These are phyloP conservation scores for Euwallacea fornicatus DNA, from an alignment of 1,140 invertebrate genomes.

Conservation along the genomic window DNA sequence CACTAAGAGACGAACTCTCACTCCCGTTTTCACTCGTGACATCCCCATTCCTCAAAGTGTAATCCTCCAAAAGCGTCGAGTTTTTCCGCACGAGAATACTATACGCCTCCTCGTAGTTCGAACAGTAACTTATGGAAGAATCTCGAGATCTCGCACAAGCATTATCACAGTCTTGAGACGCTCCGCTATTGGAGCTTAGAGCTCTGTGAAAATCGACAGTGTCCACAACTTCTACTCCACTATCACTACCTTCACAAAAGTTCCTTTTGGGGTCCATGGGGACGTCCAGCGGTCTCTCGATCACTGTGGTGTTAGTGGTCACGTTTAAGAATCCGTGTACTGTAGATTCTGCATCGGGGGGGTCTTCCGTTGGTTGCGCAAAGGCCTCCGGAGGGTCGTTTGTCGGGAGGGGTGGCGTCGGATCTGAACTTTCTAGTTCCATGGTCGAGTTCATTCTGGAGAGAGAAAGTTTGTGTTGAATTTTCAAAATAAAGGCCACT, in stretches of 20 bases:
- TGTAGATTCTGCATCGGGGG: conserved; percentile 6
- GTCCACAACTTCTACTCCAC: conserved; percentile 71
- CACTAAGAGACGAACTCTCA: conserved; percentile 70
- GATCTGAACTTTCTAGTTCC: conserved; percentile 16
- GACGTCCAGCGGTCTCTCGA: conserved; percentile 38
- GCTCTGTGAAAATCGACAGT: conserved; percentile 55
- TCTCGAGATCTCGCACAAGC: conserved; percentile 67
- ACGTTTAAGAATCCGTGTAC: conserved; percentile 46
- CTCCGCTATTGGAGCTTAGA: conserved; percentile 61
- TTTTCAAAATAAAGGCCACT: too few species aligned
- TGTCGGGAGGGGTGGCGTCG: background rate
- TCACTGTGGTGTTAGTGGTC: conserved; percentile 45
- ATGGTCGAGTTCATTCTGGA: conserved; percentile 23
- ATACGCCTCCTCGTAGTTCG: conserved; percentile 66
- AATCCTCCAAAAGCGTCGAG: conserved; percentile 55
- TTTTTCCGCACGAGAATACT: conserved; percentile 57
- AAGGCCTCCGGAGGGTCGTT: background rate
- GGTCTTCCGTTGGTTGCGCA: conserved; percentile 22
- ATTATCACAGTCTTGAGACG: conserved; percentile 61
- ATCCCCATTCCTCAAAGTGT: conserved; percentile 55
- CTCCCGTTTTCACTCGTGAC: conserved; percentile 71
- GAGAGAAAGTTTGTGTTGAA: too few species aligned
- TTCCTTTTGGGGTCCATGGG: conserved; percentile 17
- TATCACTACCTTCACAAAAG: conserved; percentile 70
- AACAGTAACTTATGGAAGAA: conserved; percentile 74